Conservation (phyloP, 2,888 invertebrate species). For the Tipula confusa region DNA sequence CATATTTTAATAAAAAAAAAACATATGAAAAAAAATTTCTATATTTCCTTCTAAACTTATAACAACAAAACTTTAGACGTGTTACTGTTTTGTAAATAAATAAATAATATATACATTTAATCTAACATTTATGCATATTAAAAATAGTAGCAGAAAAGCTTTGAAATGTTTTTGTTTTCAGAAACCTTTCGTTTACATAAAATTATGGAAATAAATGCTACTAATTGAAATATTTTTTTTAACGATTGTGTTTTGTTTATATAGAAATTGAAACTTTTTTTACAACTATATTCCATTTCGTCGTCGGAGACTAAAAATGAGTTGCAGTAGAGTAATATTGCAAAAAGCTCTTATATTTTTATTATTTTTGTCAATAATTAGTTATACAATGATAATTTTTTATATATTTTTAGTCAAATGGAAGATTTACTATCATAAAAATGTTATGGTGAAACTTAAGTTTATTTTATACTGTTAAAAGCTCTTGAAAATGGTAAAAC, state of each 20-base stretch:
- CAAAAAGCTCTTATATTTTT: too few relatives aligned
- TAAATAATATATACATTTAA: background rate
- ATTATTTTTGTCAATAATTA: too few relatives aligned
- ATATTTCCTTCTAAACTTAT: background rate
- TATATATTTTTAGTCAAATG: too few relatives aligned
- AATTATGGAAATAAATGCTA: background rate
- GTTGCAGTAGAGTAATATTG: too few relatives aligned
- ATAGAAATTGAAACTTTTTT: background rate
- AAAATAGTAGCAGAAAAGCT: background rate
- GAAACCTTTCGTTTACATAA: background rate
- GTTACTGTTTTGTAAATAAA: background rate
- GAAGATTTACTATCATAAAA: too few relatives aligned
- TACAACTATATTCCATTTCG: background rate
- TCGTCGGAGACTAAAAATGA: too few relatives aligned
- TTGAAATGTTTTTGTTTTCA: background rate
- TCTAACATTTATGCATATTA: background rate
- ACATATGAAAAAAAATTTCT: background rate
- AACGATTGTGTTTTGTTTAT: background rate
- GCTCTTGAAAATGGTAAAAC: too few relatives aligned
- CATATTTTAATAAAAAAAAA: too few relatives aligned
- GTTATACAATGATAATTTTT: too few relatives aligned
- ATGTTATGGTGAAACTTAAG: too few relatives aligned
- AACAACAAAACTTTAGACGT: background rate
- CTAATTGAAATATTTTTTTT: background rate
- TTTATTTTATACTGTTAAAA: too few relatives aligned